Percentiles rank a stretch among this genome's conserved stretches.
Conservation (phyloP, 1,140 invertebrate species). For the Oncopodura yosiiana region DNA sequence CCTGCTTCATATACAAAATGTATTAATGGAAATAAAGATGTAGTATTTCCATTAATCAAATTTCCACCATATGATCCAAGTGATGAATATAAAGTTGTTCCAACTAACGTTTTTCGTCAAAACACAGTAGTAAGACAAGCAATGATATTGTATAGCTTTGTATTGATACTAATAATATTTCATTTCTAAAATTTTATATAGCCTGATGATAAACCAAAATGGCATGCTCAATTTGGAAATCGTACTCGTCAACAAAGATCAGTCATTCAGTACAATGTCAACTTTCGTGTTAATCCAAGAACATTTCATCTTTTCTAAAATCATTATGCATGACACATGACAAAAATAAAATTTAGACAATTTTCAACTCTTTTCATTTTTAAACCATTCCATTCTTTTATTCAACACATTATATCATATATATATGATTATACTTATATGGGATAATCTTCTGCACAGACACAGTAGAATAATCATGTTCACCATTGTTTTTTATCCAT, state of each 20-base stretch:
- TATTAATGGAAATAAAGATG: conserved; percentile 34
- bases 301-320: conserved; percentile 26
- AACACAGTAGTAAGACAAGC: background rate
- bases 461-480: too few relatives aligned
- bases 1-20: conserved; percentile 15
- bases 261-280: conserved; percentile 25
- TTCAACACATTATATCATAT: too few relatives aligned
- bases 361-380: too few relatives aligned
- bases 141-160: background rate
- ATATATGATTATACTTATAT: too few relatives aligned
- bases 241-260: conserved; percentile 19
- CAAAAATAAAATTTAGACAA: too few relatives aligned
- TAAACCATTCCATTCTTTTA: too few relatives aligned
- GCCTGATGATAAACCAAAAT: conserved; percentile 19
- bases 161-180: background rate
- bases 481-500: too few relatives aligned
- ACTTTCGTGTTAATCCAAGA: conserved; percentile 26
- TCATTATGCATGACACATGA: too few relatives aligned
- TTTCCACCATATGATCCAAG: conserved; percentile 23
- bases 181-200: background rate
- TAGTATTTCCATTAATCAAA: conserved; percentile 21
- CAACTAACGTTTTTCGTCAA: conserved; percentile 22
- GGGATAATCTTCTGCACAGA: too few relatives aligned
- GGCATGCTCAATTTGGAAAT: conserved; percentile 30
- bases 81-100: conserved; percentile 17